Percentiles rank a stretch among this genome's conserved stretches.
These are phyloP conservation scores for Hypotaenidia philippensis DNA, from an alignment of 2,797 vertebrate species.

Conservation along the genomic window DNA sequence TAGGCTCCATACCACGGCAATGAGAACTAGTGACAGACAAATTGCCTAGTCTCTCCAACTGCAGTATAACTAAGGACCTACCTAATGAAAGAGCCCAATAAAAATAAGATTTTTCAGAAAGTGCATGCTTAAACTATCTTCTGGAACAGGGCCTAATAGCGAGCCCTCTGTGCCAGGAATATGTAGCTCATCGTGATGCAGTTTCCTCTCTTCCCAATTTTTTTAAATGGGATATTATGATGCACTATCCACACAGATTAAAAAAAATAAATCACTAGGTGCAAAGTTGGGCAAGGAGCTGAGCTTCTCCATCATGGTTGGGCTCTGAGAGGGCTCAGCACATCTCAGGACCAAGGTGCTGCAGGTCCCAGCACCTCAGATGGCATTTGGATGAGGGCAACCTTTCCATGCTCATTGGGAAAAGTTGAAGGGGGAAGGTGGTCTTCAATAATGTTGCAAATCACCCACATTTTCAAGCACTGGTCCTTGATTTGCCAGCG, in stretches of 20 bases:
- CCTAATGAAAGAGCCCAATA: background rate
- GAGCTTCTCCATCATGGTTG: background rate
- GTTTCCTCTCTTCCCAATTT: background rate
- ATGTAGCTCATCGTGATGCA: background rate
- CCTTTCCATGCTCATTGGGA: background rate
- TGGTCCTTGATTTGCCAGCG: constrained; percentile 25
- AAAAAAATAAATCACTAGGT: background rate
- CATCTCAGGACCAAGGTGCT: background rate
- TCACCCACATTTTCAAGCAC: background rate
- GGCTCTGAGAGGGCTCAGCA: background rate
- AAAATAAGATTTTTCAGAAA: constrained; percentile 3
- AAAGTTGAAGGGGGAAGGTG: background rate
- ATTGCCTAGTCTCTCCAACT: background rate
- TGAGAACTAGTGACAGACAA: background rate
- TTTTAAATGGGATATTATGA: background rate
- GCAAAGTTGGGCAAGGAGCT: background rate
- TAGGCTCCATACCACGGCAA: background rate
- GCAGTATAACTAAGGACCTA: background rate
- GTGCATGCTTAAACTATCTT: background rate
- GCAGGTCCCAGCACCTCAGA: background rate
- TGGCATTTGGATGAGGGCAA: background rate
- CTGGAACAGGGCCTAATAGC: background rate
- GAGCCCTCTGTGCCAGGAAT: background rate
- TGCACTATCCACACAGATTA: background rate
- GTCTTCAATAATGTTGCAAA: constrained; percentile 23